Evolutionary conservation across 2,797 vertebrate species (phyloP).

Genomic region (Tinamus major): DNA sequence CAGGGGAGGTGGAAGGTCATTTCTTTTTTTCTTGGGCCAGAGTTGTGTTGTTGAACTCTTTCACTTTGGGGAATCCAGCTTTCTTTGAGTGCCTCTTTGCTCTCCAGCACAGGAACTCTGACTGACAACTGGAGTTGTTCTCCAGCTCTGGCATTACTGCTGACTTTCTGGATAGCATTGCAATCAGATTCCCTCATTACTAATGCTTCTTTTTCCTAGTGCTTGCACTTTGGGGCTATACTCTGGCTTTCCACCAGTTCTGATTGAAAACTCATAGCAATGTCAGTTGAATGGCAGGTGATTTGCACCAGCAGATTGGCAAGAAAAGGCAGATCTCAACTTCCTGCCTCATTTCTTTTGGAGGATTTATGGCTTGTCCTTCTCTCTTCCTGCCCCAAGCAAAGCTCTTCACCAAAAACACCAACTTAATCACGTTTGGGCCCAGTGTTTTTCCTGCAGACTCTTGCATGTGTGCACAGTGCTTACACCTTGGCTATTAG

Average conservation of each 20-base stretch:
- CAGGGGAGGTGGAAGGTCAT: neutral
- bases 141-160: neutral
- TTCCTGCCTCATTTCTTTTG: constrained; percentile 47
- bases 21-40: neutral
- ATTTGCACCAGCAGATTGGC: neutral
- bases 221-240: neutral
- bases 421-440: constrained; percentile 59
- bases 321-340: neutral
- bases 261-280: neutral
- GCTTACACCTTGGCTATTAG: constrained; percentile 55
- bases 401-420: constrained; percentile 39
- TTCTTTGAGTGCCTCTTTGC: neutral
- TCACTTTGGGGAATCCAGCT: neutral
- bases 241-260: neutral
- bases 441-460: constrained; percentile 44
- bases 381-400: neutral
- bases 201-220: neutral
- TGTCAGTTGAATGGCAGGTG: neutral
- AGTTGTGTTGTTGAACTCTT: neutral
- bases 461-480: neutral
- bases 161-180: neutral
- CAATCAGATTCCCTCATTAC: neutral
- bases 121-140: neutral
- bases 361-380: neutral
- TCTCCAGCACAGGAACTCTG: neutral